Evolutionary conservation across 2,888 invertebrate genomes (phyloP), one percentile per base, ranked within the genome.

Genomic region (Drosophila yooni): DNA sequence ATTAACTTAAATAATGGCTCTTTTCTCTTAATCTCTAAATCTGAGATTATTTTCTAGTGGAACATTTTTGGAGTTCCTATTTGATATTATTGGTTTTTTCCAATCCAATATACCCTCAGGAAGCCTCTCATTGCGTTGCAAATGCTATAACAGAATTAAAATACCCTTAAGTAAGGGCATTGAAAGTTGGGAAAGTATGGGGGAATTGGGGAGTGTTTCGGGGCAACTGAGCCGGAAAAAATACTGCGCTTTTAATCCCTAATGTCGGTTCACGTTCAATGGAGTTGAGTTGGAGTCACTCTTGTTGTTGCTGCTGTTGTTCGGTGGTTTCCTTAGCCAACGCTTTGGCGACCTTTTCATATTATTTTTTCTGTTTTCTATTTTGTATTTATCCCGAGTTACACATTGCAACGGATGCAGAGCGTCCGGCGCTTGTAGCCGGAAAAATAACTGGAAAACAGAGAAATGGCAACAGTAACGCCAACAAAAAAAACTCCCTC

Each of bases 191-290:
- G 0, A 4, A 10, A 29, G 15, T n/a, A 2, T 2, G 29, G 13
- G 29, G n/a, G 29, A 33, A 31, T 36, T 40, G 29, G 15, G 38
- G 33, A 33, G 6, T 36, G 46, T 33, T 18, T 13, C 6, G 18
- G 33, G 64, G 53, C 58, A 70, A 63, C 60, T 59, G 54, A 59
- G 40, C 59, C 71, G 70, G 74, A 81, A 74, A 82, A 83, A 76
- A 76, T 76, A 71, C 76, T 70, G 70, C 74, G 70, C 79, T 88
- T 78, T 86, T 83, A 88, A 85, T 85, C 88, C 88, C 83, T 85
- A 88, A 88, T 88, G 88, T 83, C 86, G 88, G 81, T 86, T 86
- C 87, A 79, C 83, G 83, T 85, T 86, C 86, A 86, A 88, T 86
- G 86, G 78, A 86, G 79, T 88, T 72, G 82, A 67, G 61, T 77